Percentiles rank a stretch among this genome's conserved stretches.
These are phyloP conservation scores for Oreotragus oreotragus DNA, from an alignment of 2,113 vertebrate species.

Conservation along the genomic window DNA sequence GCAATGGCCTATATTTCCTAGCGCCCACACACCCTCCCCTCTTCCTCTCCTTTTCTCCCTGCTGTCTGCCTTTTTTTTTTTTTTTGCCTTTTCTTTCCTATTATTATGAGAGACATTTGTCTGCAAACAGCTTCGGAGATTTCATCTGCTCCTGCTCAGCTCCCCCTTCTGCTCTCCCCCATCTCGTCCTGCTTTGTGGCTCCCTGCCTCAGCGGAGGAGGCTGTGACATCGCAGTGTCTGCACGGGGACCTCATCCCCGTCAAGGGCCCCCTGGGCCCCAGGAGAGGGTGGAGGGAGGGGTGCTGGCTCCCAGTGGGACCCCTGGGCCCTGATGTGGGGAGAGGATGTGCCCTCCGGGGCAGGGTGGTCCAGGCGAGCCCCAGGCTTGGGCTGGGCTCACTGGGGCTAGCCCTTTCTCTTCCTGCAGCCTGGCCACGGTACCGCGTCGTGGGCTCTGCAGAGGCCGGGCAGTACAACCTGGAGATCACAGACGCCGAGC, in stretches of 20 bases:
- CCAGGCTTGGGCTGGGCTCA: neutral
- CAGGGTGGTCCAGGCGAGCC: neutral
- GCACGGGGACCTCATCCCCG: neutral
- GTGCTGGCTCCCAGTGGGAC: neutral
- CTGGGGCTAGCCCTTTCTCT: neutral
- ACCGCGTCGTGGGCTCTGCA: slow-evolving; percentile 87
- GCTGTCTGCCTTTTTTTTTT: neutral
- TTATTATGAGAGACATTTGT: slow-evolving; percentile 56
- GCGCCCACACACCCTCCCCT: neutral
- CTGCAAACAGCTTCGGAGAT: slow-evolving; percentile 51
- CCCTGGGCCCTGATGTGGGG: neutral
- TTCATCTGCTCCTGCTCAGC: slow-evolving; percentile 21
- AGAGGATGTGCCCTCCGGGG: neutral
- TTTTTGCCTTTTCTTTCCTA: neutral
- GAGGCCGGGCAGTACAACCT: slow-evolving; percentile 94
- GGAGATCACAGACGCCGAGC: slow-evolving; percentile 90
- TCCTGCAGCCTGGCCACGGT: slow-evolving; percentile 91
- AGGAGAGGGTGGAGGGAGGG: neutral
- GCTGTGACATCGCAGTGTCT: neutral
- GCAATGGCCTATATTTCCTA: neutral
- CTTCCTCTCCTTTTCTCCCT: neutral
- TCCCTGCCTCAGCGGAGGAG: neutral
- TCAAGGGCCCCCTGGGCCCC: neutral
- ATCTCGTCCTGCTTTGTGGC: neutral
- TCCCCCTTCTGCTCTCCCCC: neutral